A percentile compares a stretch with the other conserved stretches of the same genome.
phyloP scores from a whole-genome alignment of 2,888 invertebrate species.

The Morpho helenor region DNA sequence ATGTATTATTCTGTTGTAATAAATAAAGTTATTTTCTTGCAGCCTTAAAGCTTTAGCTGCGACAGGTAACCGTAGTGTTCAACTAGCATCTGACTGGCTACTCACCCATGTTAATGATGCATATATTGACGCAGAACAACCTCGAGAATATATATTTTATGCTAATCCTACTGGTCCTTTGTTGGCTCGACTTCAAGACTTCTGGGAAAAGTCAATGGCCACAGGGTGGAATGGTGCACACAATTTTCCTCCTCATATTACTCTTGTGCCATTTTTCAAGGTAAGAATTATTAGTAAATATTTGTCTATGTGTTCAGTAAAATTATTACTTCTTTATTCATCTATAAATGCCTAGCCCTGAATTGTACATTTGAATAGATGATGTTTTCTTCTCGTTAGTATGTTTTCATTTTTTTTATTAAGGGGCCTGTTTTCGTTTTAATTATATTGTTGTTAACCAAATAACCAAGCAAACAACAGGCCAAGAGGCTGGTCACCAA shows the following conservation, averaged over 20 bases:
- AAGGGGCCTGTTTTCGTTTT: too few species aligned
- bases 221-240: slow-evolving; percentile 94
- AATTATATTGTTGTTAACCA: too few species aligned
- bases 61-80: slow-evolving; percentile 92
- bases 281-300: slow-evolving; percentile 55
- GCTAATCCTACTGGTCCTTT: slow-evolving; percentile 90
- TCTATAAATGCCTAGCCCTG: too few species aligned
- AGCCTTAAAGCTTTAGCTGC: slow-evolving; percentile 94
- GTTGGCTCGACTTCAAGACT: slow-evolving; percentile 84
- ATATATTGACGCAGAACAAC: slow-evolving; percentile 85
- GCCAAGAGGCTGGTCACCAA: too few species aligned
- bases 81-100: slow-evolving; percentile 94
- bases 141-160: slow-evolving; percentile 92
- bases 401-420: too few species aligned
- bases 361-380: too few species aligned
- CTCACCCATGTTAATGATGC: slow-evolving; percentile 93
- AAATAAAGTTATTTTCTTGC: slow-evolving; percentile 25
- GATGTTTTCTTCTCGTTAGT: too few species aligned
- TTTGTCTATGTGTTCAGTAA: too few species aligned
- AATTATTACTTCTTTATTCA: too few species aligned
- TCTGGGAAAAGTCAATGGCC: slow-evolving; percentile 87
- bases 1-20: background rate
- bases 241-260: slow-evolving; percentile 94
- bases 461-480: too few species aligned
- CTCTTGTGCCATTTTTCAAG: slow-evolving; percentile 93